Conservation (phyloP, 2,888 invertebrate genomes). For the Platycnemis pennipes region DNA sequence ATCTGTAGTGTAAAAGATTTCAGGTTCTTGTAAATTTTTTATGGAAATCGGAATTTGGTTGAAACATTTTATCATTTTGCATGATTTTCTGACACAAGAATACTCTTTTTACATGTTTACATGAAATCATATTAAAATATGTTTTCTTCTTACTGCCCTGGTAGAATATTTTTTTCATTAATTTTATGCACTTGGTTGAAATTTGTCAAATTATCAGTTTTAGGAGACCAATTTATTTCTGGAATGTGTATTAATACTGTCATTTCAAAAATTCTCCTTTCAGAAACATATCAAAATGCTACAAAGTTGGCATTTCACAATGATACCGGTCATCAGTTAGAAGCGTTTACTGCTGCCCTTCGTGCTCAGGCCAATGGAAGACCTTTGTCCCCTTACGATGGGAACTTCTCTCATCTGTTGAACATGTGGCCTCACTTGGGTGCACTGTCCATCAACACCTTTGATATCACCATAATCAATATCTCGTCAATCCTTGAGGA, state of each 20-base stretch:
- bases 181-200: neutral
- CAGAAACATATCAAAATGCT: conserved; percentile 82
- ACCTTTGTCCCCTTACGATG: conserved; percentile 82
- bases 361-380: conserved; percentile 76
- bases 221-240: too few relatives aligned
- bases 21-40: too few relatives aligned
- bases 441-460: conserved; percentile 83
- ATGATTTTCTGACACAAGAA: too few relatives aligned
- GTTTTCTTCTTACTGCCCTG: too few relatives aligned
- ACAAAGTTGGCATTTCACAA: conserved; percentile 85
- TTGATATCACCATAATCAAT: conserved; percentile 74
- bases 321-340: conserved; percentile 78
- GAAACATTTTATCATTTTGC: too few relatives aligned
- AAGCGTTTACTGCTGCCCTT: conserved; percentile 77
- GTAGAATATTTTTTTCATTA: too few relatives aligned
- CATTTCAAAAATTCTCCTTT: conserved; percentile 69
- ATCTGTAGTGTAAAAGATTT: too few relatives aligned
- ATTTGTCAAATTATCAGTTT: too few relatives aligned
- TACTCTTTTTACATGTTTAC: too few relatives aligned
- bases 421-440: conserved; percentile 85
- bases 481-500: conserved; percentile 43
- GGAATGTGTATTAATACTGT: neutral
- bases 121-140: too few relatives aligned
- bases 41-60: too few relatives aligned
- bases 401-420: conserved; percentile 84